Base-by-base conservation (phyloP, 2,888 invertebrate species). In the Pyrgus malvae region DNA sequence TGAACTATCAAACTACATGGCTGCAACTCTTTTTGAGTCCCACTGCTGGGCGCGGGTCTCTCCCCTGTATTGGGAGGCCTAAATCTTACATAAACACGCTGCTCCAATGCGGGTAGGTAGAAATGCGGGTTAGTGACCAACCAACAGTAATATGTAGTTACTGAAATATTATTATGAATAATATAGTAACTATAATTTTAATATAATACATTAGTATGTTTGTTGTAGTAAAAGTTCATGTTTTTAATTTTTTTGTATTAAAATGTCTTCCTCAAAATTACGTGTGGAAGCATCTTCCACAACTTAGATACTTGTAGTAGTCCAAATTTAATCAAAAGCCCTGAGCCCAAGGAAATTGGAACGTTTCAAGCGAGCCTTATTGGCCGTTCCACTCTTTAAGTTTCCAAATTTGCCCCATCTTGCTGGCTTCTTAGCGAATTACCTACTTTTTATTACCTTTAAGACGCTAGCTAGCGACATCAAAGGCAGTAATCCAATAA, bases 401-500 rank as follows among this genome's bases (percentile, higher is more conserved):
- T 74, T 76, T 74, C 70, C 69, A 79, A 82, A 82, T 83, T 79
- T 73, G 70, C 70, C 71, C 68, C 69, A 51, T 66, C 72, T 65
- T 74, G 72, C 76, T 72, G 75, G 64, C 68, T 72, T 67, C 75
- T 82, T 74, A 77, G 74, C 78, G 74, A 80, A 83, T 83, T 82
- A 80, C 80, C 72, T 72, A 75, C 78, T 78, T 84, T 83, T 85
- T 80, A 85, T 81, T 84, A 73, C 77, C 74, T 78, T 76, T 75
- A 76, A 75, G 65, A 63, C 66, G 69, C n/a, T n/a, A n/a, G 64
- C 53, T 31, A 66, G 73, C 67, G 79, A 86, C 86, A 81, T 88
- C 88, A 88, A 88, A 88, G 86, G 67, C 69, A 72, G 75, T 86
- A 86, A 86, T 88, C 85, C 83, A 88, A 88, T 88, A 87, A 88